Evolutionary conservation across 2,113 vertebrate genomes (phyloP), one percentile per base, ranked within the genome.

Genomic region (Sakesphorus luctuosus): DNA sequence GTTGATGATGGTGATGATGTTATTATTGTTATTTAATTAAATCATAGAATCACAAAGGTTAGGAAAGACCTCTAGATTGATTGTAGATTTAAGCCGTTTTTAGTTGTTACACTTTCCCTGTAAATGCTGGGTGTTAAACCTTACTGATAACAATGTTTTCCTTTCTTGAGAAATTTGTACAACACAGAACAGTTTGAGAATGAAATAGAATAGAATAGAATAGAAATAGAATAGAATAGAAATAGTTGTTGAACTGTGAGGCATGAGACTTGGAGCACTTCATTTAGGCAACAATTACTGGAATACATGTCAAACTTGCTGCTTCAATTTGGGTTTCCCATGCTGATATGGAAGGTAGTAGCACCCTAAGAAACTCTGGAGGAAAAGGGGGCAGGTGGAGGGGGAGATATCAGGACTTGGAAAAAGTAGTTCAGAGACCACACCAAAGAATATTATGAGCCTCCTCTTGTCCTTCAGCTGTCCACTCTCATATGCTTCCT

Each of bases 331-430:
- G 26, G 13, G 10, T 69, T 68, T 77, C 16, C 44, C 47, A 28
- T 8, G 21, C 12, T 0, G 0, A 14, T 23, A 10, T 1, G 5
- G 56, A 15, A 0, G 0, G 18, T 9, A 11, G 5, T 11, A 55
- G 7, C n/a, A 40, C 4, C 26, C 23, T 43, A 16, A 14, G 18
- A 26, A 36, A 40, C 24, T 28, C 14, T 4, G 19, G 9, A 12
- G 18, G 10, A 14, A 20, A 24, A 63, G 16, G 8, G 17, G 11
- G 3, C 15, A 4, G 16, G 5, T 18, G 38, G 16, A 82, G 50
- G 18, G 7, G 26, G 23, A 69, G 31, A 40, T 29, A 43, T 28
- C 46, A 44, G 28, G 4, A 24, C 76, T 73, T 46, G 11, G 43
- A 44, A 44, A 10, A 36, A 49, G 29, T 18, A 78, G 24, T 35